phyloP scores from a whole-genome alignment of 2,113 vertebrate genomes.

The Tonatia bakeri region DNA sequence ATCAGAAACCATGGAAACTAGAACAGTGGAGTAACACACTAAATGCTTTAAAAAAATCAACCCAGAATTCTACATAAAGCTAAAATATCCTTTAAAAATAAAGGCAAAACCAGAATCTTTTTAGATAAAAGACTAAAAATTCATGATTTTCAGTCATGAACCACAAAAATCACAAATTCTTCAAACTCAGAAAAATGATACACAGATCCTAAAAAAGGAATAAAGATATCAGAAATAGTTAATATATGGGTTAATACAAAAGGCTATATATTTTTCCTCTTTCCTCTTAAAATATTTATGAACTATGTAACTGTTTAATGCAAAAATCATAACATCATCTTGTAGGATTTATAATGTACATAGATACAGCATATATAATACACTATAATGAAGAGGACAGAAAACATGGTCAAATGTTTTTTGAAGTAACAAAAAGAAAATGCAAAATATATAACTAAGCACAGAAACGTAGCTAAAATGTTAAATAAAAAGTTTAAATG shows the following conservation, averaged over 20 bases:
- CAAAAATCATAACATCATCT: not conserved
- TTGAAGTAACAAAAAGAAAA: not conserved
- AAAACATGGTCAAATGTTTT: not conserved
- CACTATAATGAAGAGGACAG: not conserved
- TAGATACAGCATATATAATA: not conserved
- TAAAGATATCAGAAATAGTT: not conserved
- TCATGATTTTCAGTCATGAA: not conserved
- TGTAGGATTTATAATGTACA: not conserved
- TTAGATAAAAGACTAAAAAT: not conserved
- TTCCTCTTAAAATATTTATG: not conserved
- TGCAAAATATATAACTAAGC: not conserved
- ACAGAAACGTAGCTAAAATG: not conserved
- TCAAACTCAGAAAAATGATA: not conserved
- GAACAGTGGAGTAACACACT: not conserved
- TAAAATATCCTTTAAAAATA: not conserved
- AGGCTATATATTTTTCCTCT: not conserved
- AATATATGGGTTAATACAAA: not conserved
- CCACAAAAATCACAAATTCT: not conserved
- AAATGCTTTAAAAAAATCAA: not conserved
- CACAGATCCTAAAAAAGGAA: not conserved
- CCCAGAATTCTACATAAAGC: not conserved
- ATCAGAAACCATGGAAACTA: not conserved
- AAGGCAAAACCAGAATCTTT: not conserved
- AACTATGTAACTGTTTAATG: not conserved
- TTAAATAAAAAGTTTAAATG: not conserved